Evolutionary conservation across 2,888 invertebrate genomes (phyloP), one percentile per base, ranked within the genome.

Genomic region (Himalopsyche anomala): DNA sequence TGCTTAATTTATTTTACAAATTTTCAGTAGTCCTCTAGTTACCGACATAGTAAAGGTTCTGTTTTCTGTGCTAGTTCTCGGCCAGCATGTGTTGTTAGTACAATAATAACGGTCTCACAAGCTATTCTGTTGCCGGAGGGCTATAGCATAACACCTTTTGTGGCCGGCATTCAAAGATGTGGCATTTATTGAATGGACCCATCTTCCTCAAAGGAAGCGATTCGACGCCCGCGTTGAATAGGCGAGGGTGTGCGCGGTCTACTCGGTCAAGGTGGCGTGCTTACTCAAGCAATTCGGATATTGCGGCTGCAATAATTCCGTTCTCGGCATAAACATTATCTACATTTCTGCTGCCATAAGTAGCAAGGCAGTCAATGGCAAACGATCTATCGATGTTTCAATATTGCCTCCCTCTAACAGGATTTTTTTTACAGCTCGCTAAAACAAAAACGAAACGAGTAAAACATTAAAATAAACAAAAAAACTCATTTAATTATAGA

Each of bases 191-290:
- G 62, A 62, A 62, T 62, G 19, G 62, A 28, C 62, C n/a, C 9
- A 19, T 62, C 62, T 62, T 28, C 62, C 19, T 62, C 62, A 62
- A 62, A 62, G 62, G 62, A 62, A 28, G 62, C 62, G 62, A 62
- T 19, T 28, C 28, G 62, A 62, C 62, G 62, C 62, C 28, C 28
- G 28, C 28, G n/a, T 19, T 62, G 62, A 62, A 62, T 62, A 62
- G 19, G 28, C 15, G 19, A 62, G 62, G 62, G 62, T 51, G 62
- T 28, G n/a, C 28, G 62, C 28, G 62, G 28, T 62, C 62, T 19
- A 62, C 28, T 62, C 62, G 62, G 62, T 28, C 62, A 62, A 62
- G 62, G 62, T 62, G 19, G 19, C 62, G 62, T 62, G 62, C 62
- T 62, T 62, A 62, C 62, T 19, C 62, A 19, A 28, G 62, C 62